Evolutionary conservation across 2,797 vertebrate species (phyloP), one percentile per base, ranked within the genome.

Genomic region (Loris lydekkerianus): DNA sequence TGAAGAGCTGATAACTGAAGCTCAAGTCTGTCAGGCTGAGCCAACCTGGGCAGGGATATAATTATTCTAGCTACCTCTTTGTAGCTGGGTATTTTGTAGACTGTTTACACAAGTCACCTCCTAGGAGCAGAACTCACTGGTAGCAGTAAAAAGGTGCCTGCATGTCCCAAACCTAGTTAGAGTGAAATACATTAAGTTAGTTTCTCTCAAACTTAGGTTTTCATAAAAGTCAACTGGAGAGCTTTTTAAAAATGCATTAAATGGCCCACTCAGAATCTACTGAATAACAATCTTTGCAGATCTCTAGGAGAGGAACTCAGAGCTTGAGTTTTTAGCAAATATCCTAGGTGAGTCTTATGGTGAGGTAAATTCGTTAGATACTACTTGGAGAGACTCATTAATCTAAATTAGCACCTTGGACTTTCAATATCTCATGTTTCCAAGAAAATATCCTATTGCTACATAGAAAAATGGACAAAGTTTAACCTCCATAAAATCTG

Each of bases 291-390:
- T 72, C 10, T 87, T 80, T 84, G 60, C 27, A 43, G 6, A 70
- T 92, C 43, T 84, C 27, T 15, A 92, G 49, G 34, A 87, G 40
- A 83, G 49, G 25, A 90, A 40, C 23, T 37, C 34, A 80, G 46
- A 94, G 40, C 31, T 95, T 94, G 29, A 13, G 0, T 94, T 92
- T 93, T 92, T n/a, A 92, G 72, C 23, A 95, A 91, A 84, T 85
- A 84, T 58, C n/a, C 15, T 72, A 94, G 10, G 56, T 65, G 76
- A 95, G 60, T 60, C 14, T 90, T 89, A 85, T 1, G 13, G 37
- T 65, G 17, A 92, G 34, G 69, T 9, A 91, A 88, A 94, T 96
- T 94, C 90, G 25, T 18, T 94, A 81, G 73, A 77, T 15, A 75
- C 7, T 86, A 18, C 31, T 87, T 94, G 17, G 46, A 31, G 29